These are phyloP conservation scores for Pogonognathellus flavescens DNA, from an alignment of 1,140 invertebrate genomes.

Conservation along the genomic window DNA sequence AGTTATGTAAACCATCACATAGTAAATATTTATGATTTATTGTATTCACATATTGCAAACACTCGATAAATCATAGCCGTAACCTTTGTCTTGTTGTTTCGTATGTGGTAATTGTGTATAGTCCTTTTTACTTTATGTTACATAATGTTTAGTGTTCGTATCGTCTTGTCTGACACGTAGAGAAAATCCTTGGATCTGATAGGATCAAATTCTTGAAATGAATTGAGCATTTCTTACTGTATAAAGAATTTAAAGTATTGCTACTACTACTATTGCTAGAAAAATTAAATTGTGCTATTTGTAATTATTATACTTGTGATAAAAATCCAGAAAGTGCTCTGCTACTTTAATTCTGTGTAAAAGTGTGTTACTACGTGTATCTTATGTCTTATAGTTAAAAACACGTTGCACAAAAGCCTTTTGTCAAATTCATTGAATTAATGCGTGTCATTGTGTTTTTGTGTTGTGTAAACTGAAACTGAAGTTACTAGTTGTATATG, in stretches of 20 bases:
- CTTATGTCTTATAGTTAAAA: no score
- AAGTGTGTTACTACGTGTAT: not conserved
- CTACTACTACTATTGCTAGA: not conserved
- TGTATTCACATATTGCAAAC: no score
- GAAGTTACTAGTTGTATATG: no score
- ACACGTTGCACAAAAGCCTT: no score
- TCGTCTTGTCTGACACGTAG: not conserved
- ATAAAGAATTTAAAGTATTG: no score
- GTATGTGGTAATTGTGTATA: not conserved
- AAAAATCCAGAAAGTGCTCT: slow-evolving; percentile 21
- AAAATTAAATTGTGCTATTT: slow-evolving; percentile 14
- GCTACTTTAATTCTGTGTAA: not conserved
- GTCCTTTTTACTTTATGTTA: slow-evolving; percentile 35
- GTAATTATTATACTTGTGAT: slow-evolving; percentile 20
- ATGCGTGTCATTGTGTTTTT: not conserved
- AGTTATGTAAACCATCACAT: no score
- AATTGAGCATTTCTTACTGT: no score
- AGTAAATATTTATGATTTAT: no score
- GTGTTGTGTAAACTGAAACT: not conserved
- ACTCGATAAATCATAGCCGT: no score
- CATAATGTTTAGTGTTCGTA: not conserved
- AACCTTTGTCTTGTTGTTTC: not conserved
- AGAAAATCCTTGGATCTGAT: not conserved
- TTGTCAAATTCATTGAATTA: no score
- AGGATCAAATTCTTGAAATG: no score